Percentiles rank a stretch among this genome's conserved stretches.
Conservation (phyloP, 1,140 invertebrate species). For the Calephelis virginiensis region DNA sequence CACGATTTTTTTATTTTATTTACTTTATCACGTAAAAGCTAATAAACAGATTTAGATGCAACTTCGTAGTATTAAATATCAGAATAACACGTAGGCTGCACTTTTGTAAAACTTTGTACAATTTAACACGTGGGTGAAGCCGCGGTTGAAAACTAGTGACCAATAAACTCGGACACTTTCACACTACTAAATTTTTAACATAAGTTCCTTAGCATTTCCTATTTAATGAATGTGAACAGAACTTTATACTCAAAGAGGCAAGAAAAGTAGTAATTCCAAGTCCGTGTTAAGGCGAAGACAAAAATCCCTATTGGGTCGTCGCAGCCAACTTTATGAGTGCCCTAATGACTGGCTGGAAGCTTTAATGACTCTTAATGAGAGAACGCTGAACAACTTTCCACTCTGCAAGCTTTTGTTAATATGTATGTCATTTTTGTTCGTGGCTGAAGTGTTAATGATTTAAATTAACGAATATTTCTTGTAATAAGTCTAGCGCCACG, state of each 20-base stretch:
- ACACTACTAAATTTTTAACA: too few relatives aligned
- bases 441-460: conserved; percentile 4
- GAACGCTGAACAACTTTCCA: conserved; percentile 43
- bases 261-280: conserved; percentile 21
- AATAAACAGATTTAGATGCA: too few relatives aligned
- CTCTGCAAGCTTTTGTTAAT: conserved; percentile 28
- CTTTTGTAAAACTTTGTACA: too few relatives aligned
- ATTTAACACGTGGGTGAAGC: too few relatives aligned
- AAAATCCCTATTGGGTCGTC: conserved; percentile 48
- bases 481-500: too few relatives aligned
- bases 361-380: conserved; percentile 56
- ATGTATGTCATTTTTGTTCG: conserved; percentile 14
- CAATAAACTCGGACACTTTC: too few relatives aligned
- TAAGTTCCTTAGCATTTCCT: too few relatives aligned
- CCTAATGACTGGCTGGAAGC: conserved; percentile 39
- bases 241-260: conserved; percentile 11
- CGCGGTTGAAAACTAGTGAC: too few relatives aligned
- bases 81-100: too few relatives aligned
- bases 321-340: conserved; percentile 32
- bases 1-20: too few relatives aligned
- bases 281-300: conserved; percentile 28
- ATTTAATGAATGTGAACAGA: neutral
- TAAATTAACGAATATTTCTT: conserved; percentile 6
- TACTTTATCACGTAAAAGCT: too few relatives aligned
- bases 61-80: too few relatives aligned